These are phyloP conservation scores for Polia nebulosa DNA, from an alignment of 2,888 invertebrate species.

Conservation along the genomic window DNA sequence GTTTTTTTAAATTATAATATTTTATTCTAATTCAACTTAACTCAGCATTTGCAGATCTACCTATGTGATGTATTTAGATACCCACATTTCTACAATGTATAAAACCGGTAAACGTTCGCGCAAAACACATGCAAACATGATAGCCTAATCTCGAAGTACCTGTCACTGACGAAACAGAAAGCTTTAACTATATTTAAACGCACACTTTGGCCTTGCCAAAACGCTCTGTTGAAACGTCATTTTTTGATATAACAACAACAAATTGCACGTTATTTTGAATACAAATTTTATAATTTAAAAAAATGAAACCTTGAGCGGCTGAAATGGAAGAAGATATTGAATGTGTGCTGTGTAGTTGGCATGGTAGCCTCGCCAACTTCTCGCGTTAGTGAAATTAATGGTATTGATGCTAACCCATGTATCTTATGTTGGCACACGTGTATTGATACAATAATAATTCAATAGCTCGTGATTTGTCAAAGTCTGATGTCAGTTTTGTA, in stretches of 20 bases:
- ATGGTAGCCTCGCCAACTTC: slow-evolving; percentile 10
- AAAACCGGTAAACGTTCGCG: not conserved
- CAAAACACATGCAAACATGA: slow-evolving; percentile 12
- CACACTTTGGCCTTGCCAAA: slow-evolving; percentile 36
- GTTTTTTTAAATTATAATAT: no score
- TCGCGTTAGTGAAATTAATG: slow-evolving; percentile 6
- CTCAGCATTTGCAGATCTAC: not conserved
- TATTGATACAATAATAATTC: no score
- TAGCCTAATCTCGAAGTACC: slow-evolving; percentile 38
- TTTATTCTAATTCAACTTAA: no score
- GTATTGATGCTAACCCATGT: slow-evolving; percentile 5
- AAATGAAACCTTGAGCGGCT: slow-evolving; percentile 1
- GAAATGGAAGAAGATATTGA: slow-evolving; percentile 4
- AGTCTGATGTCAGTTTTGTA: not conserved
- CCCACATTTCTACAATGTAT: not conserved
- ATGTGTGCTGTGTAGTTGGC: not conserved
- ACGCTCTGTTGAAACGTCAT: slow-evolving; percentile 15
- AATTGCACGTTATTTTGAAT: slow-evolving; percentile 22
- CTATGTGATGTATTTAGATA: not conserved
- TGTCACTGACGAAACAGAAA: slow-evolving; percentile 43
- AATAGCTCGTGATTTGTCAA: slow-evolving; percentile 7
- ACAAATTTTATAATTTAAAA: slow-evolving; percentile 5
- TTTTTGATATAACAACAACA: slow-evolving; percentile 29
- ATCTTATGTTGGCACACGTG: no score
- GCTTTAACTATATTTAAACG: slow-evolving; percentile 53